A percentile compares a stretch with the other conserved stretches of the same genome.
Conservation (phyloP, 2,888 invertebrate species). For the Tenthredo amoena region DNA sequence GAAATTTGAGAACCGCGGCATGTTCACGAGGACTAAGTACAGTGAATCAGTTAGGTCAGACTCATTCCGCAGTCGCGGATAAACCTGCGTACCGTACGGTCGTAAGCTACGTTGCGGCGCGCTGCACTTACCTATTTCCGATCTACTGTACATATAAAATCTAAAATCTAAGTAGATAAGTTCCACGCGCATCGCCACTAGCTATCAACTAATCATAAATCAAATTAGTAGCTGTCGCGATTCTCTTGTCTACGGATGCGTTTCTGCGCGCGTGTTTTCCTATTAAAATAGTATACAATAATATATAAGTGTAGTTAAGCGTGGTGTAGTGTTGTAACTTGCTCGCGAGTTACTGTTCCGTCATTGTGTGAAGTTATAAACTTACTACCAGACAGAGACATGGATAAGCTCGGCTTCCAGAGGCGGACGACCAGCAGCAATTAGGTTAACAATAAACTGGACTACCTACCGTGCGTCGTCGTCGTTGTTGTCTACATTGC, state of each 20-base stretch:
- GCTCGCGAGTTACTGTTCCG: background rate
- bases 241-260: background rate
- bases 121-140: background rate
- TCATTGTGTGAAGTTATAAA: conserved; percentile 2
- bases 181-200: background rate
- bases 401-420: conserved; percentile 38
- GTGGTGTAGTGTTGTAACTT: background rate
- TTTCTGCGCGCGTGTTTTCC: background rate
- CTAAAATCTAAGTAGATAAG: background rate
- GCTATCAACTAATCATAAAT: background rate
- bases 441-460: conserved; percentile 42
- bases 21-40: background rate
- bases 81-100: conserved; percentile 13
- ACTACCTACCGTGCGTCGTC: background rate
- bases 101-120: background rate
- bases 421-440: conserved; percentile 40
- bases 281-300: background rate
- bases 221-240: background rate
- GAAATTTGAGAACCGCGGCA: background rate
- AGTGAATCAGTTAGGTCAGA: conserved; percentile 5
- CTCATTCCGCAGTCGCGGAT: conserved; percentile 28
- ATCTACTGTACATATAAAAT: background rate
- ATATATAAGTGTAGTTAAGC: background rate
- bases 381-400: conserved; percentile 1
- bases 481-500: background rate